A percentile compares a stretch with the other conserved stretches of the same genome.
These are phyloP conservation scores for Lagorchestes hirsutus DNA, from an alignment of 2,797 vertebrate species.

Conservation along the genomic window DNA sequence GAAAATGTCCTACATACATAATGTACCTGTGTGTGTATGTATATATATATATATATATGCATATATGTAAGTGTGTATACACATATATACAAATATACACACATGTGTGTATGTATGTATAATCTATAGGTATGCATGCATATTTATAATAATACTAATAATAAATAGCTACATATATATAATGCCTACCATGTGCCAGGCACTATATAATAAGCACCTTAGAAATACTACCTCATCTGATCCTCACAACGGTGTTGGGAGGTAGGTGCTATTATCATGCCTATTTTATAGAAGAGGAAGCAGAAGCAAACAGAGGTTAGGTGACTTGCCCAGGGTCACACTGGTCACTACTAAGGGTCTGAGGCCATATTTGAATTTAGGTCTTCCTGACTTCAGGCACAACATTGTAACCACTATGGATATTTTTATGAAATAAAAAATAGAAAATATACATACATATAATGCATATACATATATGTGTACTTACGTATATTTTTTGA, in stretches of 20 bases:
- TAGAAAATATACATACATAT: background rate
- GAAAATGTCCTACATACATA: background rate
- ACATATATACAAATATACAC: no score
- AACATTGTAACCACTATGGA: no score
- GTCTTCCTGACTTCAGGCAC: background rate
- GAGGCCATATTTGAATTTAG: background rate
- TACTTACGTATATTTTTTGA: background rate
- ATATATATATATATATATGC: background rate
- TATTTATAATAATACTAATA: background rate
- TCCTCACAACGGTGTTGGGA: background rate
- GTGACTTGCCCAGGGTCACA: background rate
- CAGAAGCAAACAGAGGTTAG: background rate
- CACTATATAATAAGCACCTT: background rate
- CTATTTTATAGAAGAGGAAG: background rate
- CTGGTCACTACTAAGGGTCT: background rate
- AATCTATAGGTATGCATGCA: background rate
- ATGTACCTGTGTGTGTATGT: no score
- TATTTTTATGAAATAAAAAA: background rate
- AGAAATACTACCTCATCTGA: background rate
- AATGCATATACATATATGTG: background rate
- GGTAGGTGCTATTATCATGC: background rate
- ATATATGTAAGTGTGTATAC: no score
- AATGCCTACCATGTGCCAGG: background rate
- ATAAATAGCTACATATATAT: background rate
- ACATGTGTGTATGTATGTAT: background rate